A percentile compares a stretch with the other conserved stretches of the same genome.
These are phyloP conservation scores for Hiodon tergisus DNA, from an alignment of 2,113 vertebrate genomes.

Conservation along the genomic window DNA sequence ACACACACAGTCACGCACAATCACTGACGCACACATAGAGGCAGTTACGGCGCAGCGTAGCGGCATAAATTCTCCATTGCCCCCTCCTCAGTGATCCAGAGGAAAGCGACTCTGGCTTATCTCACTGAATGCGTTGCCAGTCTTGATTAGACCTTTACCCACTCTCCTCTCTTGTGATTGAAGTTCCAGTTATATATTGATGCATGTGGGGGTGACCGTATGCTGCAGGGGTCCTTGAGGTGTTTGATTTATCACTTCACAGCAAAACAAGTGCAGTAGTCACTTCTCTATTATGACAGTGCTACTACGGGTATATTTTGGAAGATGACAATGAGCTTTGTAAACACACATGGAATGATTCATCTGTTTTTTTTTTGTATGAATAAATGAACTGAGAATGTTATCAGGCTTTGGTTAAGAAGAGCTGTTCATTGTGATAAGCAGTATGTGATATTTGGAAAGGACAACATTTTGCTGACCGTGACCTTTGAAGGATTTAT, in stretches of 20 bases:
- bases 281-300: not conserved
- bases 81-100: not conserved
- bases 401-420: not conserved
- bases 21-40: not conserved
- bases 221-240: not conserved
- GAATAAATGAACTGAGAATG: not conserved
- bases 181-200: not conserved
- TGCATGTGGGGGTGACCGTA: not conserved
- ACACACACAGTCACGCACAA: not conserved
- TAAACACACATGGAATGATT: not conserved
- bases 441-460: not conserved
- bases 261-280: not conserved
- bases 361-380: not conserved
- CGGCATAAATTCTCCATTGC: not conserved
- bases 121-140: not conserved
- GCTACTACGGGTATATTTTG: not conserved
- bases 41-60: not conserved
- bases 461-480: not conserved
- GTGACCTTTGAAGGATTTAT: slow-evolving; percentile 2
- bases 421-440: not conserved
- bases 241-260: slow-evolving; percentile 3
- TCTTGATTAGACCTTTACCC: not conserved
- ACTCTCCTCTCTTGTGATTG: not conserved
- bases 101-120: not conserved
- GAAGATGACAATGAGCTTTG: not conserved